phyloP scores from a whole-genome alignment of 35 echinoderm and acorn worm species.

The Ophioderma brevispina region DNA sequence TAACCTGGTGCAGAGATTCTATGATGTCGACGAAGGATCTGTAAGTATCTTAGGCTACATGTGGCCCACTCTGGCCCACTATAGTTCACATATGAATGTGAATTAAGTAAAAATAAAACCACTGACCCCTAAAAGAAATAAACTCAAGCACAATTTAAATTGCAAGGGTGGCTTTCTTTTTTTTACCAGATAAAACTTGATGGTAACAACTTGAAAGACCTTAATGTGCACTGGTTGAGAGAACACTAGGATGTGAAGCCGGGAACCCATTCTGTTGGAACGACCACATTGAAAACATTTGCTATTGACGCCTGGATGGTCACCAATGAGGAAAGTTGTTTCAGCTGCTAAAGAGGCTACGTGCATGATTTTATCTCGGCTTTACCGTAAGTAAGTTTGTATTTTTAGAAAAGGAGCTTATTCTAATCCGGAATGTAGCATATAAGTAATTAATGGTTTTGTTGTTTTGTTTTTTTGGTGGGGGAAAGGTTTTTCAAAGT shows the following conservation, averaged over 20 bases:
- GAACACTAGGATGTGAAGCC: constrained; percentile 86
- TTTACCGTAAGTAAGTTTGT: constrained; percentile 77
- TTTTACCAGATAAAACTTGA: constrained; percentile 87
- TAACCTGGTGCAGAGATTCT: constrained; percentile 77
- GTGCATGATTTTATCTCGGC: constrained; percentile 87
- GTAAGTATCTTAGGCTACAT: too few relatives aligned
- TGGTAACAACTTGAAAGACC: constrained; percentile 73
- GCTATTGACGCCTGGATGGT: constrained; percentile 78
- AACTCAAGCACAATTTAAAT: too few relatives aligned
- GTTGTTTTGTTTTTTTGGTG: too few relatives aligned
- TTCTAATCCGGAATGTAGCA: too few relatives aligned
- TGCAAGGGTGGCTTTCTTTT: too few relatives aligned
- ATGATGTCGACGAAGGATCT: constrained; percentile 57
- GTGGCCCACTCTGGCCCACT: too few relatives aligned
- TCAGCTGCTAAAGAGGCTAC: constrained; percentile 80
- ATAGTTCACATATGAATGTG: too few relatives aligned
- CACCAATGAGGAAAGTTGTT: constrained; percentile 65
- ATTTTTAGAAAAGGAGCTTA: too few relatives aligned
- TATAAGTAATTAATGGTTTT: too few relatives aligned
- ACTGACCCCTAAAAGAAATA: too few relatives aligned
- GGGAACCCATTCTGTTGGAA: constrained; percentile 89
- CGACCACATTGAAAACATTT: constrained; percentile 83
- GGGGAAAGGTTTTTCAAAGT: too few relatives aligned
- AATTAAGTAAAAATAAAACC: too few relatives aligned
- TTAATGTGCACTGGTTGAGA: constrained; percentile 87